Evolutionary conservation across 1,140 invertebrate genomes (phyloP), one percentile per base, ranked within the genome.

Genomic region (Ptiloglossa arizonensis): DNA sequence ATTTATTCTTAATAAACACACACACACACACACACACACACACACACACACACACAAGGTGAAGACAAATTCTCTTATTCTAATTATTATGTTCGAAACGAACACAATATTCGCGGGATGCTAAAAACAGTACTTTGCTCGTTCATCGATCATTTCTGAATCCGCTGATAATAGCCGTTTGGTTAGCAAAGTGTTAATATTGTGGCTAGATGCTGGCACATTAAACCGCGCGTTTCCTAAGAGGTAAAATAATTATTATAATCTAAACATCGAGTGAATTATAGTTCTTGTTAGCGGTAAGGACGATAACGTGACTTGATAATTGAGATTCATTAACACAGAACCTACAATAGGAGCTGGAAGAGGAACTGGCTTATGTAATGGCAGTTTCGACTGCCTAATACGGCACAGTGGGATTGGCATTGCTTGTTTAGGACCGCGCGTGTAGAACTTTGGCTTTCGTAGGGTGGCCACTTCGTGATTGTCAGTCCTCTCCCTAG

Each of bases 361-460:
- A 52, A 44, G 29, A 15, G 22, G 11, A 32, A 50, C 15, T 38
- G 59, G 13, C 19, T 44, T 46, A 35, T 27, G 29, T 41, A 44
- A 69, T 52, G 59, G 32, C 60, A 56, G n/a, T 67, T 62, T 71
- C 79, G 60, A 56, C 19, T 38, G 48, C 24, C 44, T 24, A 24
- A 24, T 35, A 32, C 27, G 66, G 29, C 17, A 5, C 27, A 38
- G 24, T 2, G 44, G 22, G 60, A 82, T 48, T 46, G 44, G 35
- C 15, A 19, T 59, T 86, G 84, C 76, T 87, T 86, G 72, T 82
- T 87, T 86, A 87, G 85, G 83, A 83, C 71, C 13, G 13, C 52
- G 38, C 32, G 44, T 63, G 50, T 62, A 38, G 68, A 82, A 85
- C 54, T 81, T 85, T 46, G 69, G 67, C 56, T 81, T 81, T 75